A percentile compares a stretch with the other conserved stretches of the same genome.
Evolutionary conservation across 1,140 invertebrate species (phyloP).

Genomic region (Andricus grossulariae): DNA sequence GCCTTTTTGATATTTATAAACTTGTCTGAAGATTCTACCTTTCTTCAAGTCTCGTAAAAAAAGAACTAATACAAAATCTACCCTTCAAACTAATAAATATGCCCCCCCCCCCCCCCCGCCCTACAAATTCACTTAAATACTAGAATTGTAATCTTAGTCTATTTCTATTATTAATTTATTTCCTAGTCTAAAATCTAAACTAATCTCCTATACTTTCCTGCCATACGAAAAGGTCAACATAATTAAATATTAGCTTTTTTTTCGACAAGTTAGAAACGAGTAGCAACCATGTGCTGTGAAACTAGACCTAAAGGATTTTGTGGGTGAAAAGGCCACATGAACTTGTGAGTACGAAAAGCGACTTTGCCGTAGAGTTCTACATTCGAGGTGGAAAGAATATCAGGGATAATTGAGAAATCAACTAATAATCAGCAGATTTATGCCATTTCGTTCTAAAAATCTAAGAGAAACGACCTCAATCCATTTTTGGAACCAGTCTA

Average conservation of each 20-base stretch:
- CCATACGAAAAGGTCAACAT: not conserved
- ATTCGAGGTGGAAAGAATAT: slow-evolving; percentile 12
- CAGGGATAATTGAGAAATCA: slow-evolving; percentile 2
- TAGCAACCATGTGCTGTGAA: slow-evolving; percentile 13
- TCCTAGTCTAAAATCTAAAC: too few relatives aligned
- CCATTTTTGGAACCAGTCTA: too few relatives aligned
- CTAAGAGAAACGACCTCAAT: not conserved
- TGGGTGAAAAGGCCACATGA: not conserved
- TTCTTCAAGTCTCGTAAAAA: too few relatives aligned
- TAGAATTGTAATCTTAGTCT: too few relatives aligned
- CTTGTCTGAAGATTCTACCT: too few relatives aligned
- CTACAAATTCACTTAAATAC: too few relatives aligned
- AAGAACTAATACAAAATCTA: too few relatives aligned
- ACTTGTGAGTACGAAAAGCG: not conserved
- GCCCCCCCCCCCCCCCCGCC: too few relatives aligned
- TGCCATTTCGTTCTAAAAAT: slow-evolving; percentile 1
- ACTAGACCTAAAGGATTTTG: slow-evolving; percentile 11
- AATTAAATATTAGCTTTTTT: not conserved
- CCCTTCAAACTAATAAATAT: too few relatives aligned
- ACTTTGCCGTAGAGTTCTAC: slow-evolving; percentile 9
- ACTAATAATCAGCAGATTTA: not conserved
- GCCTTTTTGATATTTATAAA: too few relatives aligned
- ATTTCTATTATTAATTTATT: too few relatives aligned
- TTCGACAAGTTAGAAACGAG: not conserved
- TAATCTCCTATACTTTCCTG: not conserved